A percentile compares a stretch with the other conserved stretches of the same genome.
Evolutionary conservation across 92 coral and sea anemone species (phyloP).

Genomic region (Porites divaricata): DNA sequence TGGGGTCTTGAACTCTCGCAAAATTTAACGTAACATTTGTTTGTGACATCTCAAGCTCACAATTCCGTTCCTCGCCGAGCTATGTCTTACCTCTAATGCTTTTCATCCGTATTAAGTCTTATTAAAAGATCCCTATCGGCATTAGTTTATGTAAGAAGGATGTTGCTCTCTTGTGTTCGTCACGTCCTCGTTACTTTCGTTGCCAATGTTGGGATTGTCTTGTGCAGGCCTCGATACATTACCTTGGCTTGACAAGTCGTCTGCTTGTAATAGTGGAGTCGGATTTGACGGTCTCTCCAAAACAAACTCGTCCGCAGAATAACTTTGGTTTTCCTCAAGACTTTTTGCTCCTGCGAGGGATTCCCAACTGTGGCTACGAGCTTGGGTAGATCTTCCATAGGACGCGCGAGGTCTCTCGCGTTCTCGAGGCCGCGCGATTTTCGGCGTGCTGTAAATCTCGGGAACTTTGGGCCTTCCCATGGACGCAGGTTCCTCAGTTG

Average conservation of each 20-base stretch:
- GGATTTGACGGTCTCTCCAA: slow-evolving; percentile 51
- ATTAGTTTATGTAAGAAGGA: slow-evolving; percentile 24
- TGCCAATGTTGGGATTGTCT: slow-evolving; percentile 13
- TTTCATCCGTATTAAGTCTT: not conserved
- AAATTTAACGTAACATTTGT: not conserved
- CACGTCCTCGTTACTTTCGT: slow-evolving; percentile 45
- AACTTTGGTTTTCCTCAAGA: slow-evolving; percentile 1
- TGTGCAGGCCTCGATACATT: slow-evolving; percentile 16
- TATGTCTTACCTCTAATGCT: not conserved
- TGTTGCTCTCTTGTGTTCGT: not conserved
- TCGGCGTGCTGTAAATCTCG: slow-evolving; percentile 84
- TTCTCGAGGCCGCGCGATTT: slow-evolving; percentile 75
- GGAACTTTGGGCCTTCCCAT: slow-evolving; percentile 71
- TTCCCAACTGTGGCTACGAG: slow-evolving; percentile 8
- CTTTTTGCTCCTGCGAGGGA: not conserved
- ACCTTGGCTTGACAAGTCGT: not conserved
- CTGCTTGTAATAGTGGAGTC: slow-evolving; percentile 13
- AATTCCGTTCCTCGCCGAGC: not conserved
- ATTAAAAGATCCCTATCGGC: not conserved
- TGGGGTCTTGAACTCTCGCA: too few relatives aligned
- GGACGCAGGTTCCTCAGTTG: slow-evolving; percentile 50
- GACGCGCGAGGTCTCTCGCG: slow-evolving; percentile 86
- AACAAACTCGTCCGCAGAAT: slow-evolving; percentile 2
- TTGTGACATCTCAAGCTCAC: not conserved
- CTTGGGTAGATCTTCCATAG: slow-evolving; percentile 59